A percentile compares a stretch with the other conserved stretches of the same genome.
These are phyloP conservation scores for Bhutanitis thaidina DNA, from an alignment of 2,888 invertebrate species.

Conservation along the genomic window DNA sequence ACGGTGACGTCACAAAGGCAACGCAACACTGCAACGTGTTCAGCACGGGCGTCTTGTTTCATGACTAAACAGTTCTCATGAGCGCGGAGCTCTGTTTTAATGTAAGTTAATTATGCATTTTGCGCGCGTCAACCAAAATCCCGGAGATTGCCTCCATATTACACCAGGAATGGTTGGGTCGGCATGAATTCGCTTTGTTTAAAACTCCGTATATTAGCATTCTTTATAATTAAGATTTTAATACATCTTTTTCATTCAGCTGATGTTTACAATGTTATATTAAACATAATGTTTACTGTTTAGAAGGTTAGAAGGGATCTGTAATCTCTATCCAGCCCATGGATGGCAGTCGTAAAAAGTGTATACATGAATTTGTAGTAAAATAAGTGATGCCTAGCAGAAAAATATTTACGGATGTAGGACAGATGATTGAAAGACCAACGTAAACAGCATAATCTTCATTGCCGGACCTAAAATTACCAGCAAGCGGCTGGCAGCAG, in stretches of 20 bases:
- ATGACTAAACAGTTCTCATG: slow-evolving; percentile 15
- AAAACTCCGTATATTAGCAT: background rate
- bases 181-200: slow-evolving; percentile 31
- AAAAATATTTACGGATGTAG: too few species aligned
- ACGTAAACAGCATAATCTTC: too few species aligned
- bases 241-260: background rate
- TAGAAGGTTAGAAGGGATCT: too few species aligned
- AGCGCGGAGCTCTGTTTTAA: slow-evolving; percentile 16
- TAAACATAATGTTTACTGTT: background rate
- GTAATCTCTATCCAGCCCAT: too few species aligned
- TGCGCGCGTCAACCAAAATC: slow-evolving; percentile 57
- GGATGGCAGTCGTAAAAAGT: too few species aligned
- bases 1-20: too few species aligned
- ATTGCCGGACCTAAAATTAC: too few species aligned
- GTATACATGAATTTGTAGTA: too few species aligned
- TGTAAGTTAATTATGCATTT: slow-evolving; percentile 69
- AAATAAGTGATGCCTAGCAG: too few species aligned
- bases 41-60: slow-evolving; percentile 6
- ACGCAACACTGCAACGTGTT: too few species aligned
- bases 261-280: background rate
- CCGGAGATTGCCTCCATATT: slow-evolving; percentile 45
- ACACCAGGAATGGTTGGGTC: slow-evolving; percentile 23
- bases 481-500: too few species aligned
- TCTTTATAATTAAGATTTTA: slow-evolving; percentile 4
- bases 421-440: too few species aligned